phyloP scores from a whole-genome alignment of 2,797 vertebrate species.

The Pantherophis vulpinus region DNA sequence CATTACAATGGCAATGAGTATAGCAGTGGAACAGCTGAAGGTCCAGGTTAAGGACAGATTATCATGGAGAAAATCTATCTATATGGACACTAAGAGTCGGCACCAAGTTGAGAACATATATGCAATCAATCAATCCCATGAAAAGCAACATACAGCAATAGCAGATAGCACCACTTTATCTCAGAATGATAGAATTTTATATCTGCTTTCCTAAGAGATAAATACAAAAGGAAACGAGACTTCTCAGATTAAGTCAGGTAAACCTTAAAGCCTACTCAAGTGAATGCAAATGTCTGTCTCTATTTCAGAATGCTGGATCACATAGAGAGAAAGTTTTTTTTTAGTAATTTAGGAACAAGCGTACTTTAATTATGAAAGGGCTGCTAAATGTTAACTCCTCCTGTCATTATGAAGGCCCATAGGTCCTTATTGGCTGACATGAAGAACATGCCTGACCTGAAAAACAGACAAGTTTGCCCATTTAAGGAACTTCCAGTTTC shows the following conservation, averaged over 20 bases:
- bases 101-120: not conserved
- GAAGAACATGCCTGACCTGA: not conserved
- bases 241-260: not conserved
- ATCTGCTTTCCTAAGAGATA: not conserved
- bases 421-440: not conserved
- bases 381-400: not conserved
- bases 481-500: not conserved
- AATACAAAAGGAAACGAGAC: not conserved
- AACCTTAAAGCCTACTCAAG: not conserved
- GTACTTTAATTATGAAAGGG: not conserved
- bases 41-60: not conserved
- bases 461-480: not conserved
- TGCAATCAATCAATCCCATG: not conserved
- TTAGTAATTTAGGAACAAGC: not conserved
- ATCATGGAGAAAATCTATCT: not conserved
- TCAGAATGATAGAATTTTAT: not conserved
- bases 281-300: not conserved
- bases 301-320: not conserved
- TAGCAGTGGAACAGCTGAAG: not conserved
- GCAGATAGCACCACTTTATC: not conserved
- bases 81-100: not conserved
- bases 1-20: not conserved
- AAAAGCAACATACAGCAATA: not conserved
- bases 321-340: not conserved
- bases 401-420: not conserved